phyloP scores from a whole-genome alignment of 1,140 invertebrate genomes.

The Anthonomus grandis region DNA sequence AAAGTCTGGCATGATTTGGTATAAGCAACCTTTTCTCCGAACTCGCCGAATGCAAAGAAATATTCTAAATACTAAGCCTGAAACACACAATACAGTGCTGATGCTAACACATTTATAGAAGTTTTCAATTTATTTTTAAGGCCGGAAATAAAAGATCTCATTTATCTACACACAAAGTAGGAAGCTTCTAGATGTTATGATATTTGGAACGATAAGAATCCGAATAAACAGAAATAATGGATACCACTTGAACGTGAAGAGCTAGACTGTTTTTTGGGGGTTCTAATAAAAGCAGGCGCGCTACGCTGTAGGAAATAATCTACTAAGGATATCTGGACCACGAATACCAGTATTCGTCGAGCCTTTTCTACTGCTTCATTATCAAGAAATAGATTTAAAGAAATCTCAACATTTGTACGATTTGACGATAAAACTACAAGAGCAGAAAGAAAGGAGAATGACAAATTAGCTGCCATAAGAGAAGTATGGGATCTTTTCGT shows the following conservation, averaged over 20 bases:
- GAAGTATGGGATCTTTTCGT: constrained; percentile 41
- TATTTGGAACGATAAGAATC: neutral
- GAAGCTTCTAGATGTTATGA: neutral
- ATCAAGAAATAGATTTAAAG: constrained; percentile 5
- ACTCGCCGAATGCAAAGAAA: too few relatives aligned
- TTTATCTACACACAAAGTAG: neutral
- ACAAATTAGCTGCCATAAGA: constrained; percentile 43
- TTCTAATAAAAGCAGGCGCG: constrained; percentile 25
- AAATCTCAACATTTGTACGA: neutral
- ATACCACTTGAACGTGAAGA: too few relatives aligned
- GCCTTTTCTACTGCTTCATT: constrained; percentile 7
- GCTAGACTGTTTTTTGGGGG: constrained; percentile 15
- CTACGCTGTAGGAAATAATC: constrained; percentile 22
- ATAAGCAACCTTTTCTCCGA: too few relatives aligned
- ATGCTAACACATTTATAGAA: too few relatives aligned
- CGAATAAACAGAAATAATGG: neutral
- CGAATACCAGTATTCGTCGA: constrained; percentile 7
- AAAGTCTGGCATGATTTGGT: too few relatives aligned
- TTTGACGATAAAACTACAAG: neutral
- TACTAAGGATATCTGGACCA: neutral
- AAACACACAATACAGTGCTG: too few relatives aligned
- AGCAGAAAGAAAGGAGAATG: constrained; percentile 17
- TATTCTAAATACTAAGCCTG: too few relatives aligned
- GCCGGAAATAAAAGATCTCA: constrained; percentile 2
- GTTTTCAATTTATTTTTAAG: too few relatives aligned